Evolutionary conservation across 2,888 invertebrate genomes (phyloP).

Genomic region (Drosophila setosimentum): DNA sequence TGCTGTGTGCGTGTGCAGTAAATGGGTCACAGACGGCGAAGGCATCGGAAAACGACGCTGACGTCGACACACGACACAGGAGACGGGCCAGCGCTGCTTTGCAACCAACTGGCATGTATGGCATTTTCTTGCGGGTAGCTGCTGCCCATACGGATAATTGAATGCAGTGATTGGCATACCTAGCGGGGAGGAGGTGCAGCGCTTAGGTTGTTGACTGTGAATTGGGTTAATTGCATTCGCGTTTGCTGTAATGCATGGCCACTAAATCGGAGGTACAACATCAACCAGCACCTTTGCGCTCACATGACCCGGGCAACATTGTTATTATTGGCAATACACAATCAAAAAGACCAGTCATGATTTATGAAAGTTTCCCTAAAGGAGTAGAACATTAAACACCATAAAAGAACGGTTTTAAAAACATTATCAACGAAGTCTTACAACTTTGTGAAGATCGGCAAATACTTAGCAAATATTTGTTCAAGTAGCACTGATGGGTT

Average conservation of each 20-base stretch:
- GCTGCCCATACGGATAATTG: constrained; percentile 59
- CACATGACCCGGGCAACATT: constrained; percentile 40
- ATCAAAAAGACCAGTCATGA: constrained; percentile 13
- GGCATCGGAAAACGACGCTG: constrained; percentile 1
- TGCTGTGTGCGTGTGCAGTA: constrained; percentile 42
- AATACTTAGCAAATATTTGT: not conserved
- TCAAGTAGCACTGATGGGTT: not conserved
- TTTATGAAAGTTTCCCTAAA: not conserved
- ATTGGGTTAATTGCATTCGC: constrained; percentile 69
- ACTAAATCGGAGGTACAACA: constrained; percentile 39
- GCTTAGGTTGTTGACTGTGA: constrained; percentile 34
- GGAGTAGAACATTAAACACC: not conserved
- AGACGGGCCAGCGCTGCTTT: not conserved
- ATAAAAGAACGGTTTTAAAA: too few relatives aligned
- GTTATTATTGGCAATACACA: constrained; percentile 34
- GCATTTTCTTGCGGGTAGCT: constrained; percentile 47
- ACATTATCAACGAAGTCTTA: too few relatives aligned
- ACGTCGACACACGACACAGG: constrained; percentile 3
- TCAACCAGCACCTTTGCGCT: constrained; percentile 22
- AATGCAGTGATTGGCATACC: constrained; percentile 63
- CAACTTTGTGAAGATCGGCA: not conserved
- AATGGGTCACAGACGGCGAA: constrained; percentile 67
- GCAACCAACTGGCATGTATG: constrained; percentile 31
- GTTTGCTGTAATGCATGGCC: constrained; percentile 25
- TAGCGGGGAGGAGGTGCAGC: not conserved